A percentile compares a stretch with the other conserved stretches of the same genome.
These are phyloP conservation scores for Idaea aversata DNA, from an alignment of 2,888 invertebrate species.

Conservation along the genomic window DNA sequence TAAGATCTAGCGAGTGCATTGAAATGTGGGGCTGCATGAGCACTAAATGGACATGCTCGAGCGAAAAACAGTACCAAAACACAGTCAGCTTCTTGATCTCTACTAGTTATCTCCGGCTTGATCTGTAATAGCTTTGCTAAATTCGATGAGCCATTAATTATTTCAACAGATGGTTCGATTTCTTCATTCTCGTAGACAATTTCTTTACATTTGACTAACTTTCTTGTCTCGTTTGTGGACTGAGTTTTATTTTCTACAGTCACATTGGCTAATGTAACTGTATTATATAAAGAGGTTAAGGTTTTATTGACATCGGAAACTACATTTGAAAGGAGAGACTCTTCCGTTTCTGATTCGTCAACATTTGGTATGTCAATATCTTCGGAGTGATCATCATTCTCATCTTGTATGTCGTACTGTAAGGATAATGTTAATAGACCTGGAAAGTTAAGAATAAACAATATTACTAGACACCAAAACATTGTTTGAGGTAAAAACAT, in stretches of 20 bases:
- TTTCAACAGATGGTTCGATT: slow-evolving; percentile 74
- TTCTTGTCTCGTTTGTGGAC: slow-evolving; percentile 62
- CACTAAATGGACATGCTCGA: slow-evolving; percentile 93
- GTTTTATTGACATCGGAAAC: slow-evolving; percentile 73
- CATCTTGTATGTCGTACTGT: slow-evolving; percentile 66
- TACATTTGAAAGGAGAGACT: slow-evolving; percentile 68
- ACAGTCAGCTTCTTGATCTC: slow-evolving; percentile 84
- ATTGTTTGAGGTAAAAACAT: neutral
- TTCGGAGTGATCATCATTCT: slow-evolving; percentile 42
- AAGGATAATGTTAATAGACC: slow-evolving; percentile 41
- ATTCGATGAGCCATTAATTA: slow-evolving; percentile 84
- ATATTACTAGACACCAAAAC: neutral
- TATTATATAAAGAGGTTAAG: slow-evolving; percentile 65
- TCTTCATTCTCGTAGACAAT: slow-evolving; percentile 62
- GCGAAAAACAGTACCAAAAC: slow-evolving; percentile 94
- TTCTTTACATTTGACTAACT: slow-evolving; percentile 68
- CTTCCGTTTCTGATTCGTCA: slow-evolving; percentile 56
- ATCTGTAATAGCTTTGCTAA: slow-evolving; percentile 83
- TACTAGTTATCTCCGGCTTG: slow-evolving; percentile 83
- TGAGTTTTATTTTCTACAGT: slow-evolving; percentile 63
- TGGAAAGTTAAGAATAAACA: slow-evolving; percentile 27
- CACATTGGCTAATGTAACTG: slow-evolving; percentile 67
- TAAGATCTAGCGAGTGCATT: slow-evolving; percentile 94
- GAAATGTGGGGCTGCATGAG: slow-evolving; percentile 92
- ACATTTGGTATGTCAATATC: slow-evolving; percentile 64